A percentile compares a stretch with the other conserved stretches of the same genome.
Evolutionary conservation across 2,888 invertebrate genomes (phyloP).

Genomic region (Caenorhabditis sp.): DNA sequence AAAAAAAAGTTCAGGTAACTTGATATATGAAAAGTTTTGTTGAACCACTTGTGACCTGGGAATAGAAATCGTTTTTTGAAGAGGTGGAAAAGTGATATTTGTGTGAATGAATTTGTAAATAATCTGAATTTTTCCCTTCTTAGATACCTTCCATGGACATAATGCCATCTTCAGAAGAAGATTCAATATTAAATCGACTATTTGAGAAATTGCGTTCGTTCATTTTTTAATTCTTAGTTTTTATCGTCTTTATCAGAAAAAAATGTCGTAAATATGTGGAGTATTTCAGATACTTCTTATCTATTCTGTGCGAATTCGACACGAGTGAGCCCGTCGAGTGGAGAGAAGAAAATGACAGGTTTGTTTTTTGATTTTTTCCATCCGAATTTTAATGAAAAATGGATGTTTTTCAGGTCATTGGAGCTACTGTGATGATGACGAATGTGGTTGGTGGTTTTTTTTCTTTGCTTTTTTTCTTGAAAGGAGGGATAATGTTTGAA

Average conservation of each 20-base stretch:
- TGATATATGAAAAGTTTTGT: background rate
- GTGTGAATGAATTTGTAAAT: background rate
- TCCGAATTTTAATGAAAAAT: background rate
- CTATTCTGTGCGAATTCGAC: slow-evolving; percentile 31
- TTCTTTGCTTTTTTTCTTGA: too few relatives aligned
- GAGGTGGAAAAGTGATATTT: background rate
- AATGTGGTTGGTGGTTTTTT: slow-evolving; percentile 46
- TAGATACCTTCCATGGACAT: background rate
- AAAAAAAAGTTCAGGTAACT: background rate
- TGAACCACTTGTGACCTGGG: background rate
- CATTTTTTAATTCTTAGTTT: slow-evolving; percentile 6
- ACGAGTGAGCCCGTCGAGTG: slow-evolving; percentile 20
- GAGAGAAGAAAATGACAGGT: slow-evolving; percentile 30
- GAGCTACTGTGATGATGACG: slow-evolving; percentile 65
- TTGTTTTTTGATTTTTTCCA: background rate
- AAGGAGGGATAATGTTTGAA: background rate
- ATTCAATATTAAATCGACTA: slow-evolving; percentile 21
- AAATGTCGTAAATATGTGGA: background rate
- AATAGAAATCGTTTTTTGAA: background rate
- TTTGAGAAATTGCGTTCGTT: slow-evolving; percentile 38
- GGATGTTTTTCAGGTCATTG: slow-evolving; percentile 50
- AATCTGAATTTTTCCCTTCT: too few relatives aligned
- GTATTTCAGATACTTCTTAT: slow-evolving; percentile 29
- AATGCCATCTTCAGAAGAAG: slow-evolving; percentile 28
- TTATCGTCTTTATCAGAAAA: slow-evolving; percentile 3